Evolutionary conservation across 2,113 vertebrate species (phyloP).

Genomic region (Ivindomyrus marchei): DNA sequence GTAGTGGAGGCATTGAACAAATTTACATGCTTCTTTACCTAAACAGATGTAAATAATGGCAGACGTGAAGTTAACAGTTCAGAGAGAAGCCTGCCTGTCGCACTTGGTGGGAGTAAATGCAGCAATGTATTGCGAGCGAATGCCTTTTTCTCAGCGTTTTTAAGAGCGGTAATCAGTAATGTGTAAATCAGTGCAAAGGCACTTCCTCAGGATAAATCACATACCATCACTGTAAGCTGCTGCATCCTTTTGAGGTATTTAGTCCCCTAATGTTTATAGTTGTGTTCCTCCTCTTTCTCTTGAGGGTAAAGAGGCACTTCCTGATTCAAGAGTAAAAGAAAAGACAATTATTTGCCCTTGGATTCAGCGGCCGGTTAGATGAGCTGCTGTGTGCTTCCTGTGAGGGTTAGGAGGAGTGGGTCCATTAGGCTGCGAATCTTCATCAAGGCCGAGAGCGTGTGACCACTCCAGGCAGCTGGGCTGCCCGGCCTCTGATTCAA

Average conservation of each 20-base stretch:
- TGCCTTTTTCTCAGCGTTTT: not conserved
- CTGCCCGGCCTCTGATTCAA: slow-evolving; percentile 33
- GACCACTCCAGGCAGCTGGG: not conserved
- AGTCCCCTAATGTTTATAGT: slow-evolving; percentile 1
- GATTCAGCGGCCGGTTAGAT: not conserved
- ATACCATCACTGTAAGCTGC: not conserved
- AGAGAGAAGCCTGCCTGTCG: not conserved
- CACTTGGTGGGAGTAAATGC: not conserved
- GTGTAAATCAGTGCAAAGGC: not conserved
- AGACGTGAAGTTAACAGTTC: not conserved
- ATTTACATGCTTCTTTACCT: not conserved
- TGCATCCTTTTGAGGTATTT: not conserved
- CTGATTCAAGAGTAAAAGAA: slow-evolving; percentile 15
- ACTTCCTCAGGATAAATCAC: not conserved
- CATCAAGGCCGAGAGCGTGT: not conserved
- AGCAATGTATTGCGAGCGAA: not conserved
- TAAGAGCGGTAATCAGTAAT: slow-evolving; percentile 11
- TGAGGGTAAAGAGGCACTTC: not conserved
- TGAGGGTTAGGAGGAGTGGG: not conserved
- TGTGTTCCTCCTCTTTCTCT: slow-evolving; percentile 11
- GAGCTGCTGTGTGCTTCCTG: not conserved
- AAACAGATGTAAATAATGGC: slow-evolving; percentile 5
- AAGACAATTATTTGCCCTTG: slow-evolving; percentile 5
- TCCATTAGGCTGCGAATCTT: not conserved
- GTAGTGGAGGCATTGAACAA: not conserved